Conservation (phyloP, 2,888 invertebrate genomes). For the Ganaspis brasiliensis region DNA sequence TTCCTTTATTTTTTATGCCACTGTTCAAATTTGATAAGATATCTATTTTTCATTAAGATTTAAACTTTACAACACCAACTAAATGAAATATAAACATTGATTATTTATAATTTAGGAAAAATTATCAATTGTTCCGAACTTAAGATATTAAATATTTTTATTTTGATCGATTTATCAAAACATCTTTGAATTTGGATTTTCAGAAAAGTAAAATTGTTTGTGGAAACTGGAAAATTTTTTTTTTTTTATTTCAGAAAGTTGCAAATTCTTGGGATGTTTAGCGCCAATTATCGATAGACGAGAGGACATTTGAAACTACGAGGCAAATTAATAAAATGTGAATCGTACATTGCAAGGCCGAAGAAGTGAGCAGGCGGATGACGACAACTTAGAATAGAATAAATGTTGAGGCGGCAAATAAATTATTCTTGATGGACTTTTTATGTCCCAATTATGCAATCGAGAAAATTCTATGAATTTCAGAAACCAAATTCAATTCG, state of each 20-base stretch:
- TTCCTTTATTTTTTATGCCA: neutral
- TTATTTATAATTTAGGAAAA: too few species aligned
- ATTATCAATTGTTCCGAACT: too few species aligned
- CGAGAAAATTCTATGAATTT: neutral
- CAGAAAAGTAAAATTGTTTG: too few species aligned
- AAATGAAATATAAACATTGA: too few species aligned
- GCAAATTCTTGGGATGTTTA: neutral
- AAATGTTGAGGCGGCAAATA: constrained; percentile 29
- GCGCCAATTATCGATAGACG: neutral
- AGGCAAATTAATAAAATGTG: constrained; percentile 22
- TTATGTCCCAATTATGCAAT: constrained; percentile 10
- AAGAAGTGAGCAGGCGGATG: constrained; percentile 19
- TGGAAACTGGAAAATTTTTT: neutral
- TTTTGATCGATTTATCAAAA: too few species aligned
- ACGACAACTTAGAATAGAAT: constrained; percentile 36
- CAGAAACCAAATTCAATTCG: neutral
- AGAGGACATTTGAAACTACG: constrained; percentile 11
- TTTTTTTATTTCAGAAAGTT: neutral
- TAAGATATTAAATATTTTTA: too few species aligned
- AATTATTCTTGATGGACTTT: constrained; percentile 26
- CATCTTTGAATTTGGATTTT: too few species aligned
- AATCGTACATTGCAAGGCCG: constrained; percentile 33
- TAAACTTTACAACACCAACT: too few species aligned
- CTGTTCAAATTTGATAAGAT: neutral
- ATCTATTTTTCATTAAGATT: too few species aligned